A percentile compares a stretch with the other conserved stretches of the same genome.
Evolutionary conservation across 2,888 invertebrate genomes (phyloP).

Genomic region (Stenodema calcarata): DNA sequence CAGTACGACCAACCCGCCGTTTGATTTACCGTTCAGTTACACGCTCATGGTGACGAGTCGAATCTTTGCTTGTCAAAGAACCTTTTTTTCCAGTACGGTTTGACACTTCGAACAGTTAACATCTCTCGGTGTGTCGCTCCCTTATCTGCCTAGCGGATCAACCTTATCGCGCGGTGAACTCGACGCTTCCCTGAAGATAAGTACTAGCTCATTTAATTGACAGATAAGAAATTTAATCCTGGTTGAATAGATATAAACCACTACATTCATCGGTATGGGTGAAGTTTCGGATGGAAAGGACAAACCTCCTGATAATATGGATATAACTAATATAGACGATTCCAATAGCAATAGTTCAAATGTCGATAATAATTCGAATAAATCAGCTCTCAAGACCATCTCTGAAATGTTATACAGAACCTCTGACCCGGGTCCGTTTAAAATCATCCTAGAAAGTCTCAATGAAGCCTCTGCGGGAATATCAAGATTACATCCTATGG

Average conservation of each 20-base stretch:
- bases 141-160: no score
- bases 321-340: not conserved
- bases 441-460: not conserved
- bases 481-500: constrained; percentile 2
- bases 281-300: not conserved
- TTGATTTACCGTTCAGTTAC: no score
- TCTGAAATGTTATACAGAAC: not conserved
- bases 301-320: no score
- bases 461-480: not conserved
- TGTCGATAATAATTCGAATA: not conserved
- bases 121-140: not conserved
- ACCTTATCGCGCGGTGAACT: not conserved
- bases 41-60: no score
- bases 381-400: not conserved
- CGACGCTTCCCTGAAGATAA: not conserved
- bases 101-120: not conserved
- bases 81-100: no score
- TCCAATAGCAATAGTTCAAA: not conserved
- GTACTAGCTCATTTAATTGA: not conserved
- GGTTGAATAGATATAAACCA: not conserved
- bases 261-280: not conserved
- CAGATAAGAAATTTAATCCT: not conserved
- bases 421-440: not conserved
- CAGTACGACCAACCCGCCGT: no score
- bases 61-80: no score